These are phyloP conservation scores for Smutsia gigantea DNA, from an alignment of 2,797 vertebrate genomes.

Conservation along the genomic window DNA sequence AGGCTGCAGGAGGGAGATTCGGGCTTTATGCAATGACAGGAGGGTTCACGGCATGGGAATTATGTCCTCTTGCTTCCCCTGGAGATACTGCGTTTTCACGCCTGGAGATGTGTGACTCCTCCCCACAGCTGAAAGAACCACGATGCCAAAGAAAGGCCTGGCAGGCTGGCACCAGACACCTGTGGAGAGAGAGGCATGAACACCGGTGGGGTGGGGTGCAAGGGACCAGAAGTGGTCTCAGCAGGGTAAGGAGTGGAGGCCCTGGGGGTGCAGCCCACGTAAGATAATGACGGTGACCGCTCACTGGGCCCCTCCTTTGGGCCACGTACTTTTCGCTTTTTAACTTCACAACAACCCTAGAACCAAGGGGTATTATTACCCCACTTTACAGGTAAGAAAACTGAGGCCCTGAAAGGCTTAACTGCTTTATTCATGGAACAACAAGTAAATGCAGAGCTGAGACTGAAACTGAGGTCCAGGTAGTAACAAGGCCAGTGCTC, in stretches of 20 bases:
- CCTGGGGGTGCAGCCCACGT: not conserved
- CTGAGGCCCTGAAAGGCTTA: not conserved
- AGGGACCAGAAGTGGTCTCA: not conserved
- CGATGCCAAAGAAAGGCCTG: not conserved
- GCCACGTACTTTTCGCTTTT: not conserved
- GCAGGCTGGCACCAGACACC: not conserved
- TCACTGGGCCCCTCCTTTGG: not conserved
- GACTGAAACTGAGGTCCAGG: not conserved
- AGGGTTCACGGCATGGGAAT: not conserved
- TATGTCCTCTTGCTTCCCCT: not conserved
- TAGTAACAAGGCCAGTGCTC: not conserved
- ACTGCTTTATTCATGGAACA: not conserved
- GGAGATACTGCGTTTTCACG: not conserved
- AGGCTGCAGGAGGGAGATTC: not conserved
- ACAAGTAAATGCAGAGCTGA: not conserved
- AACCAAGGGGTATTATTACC: not conserved
- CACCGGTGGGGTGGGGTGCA: fast-evolving
- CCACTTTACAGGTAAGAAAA: slow-evolving; percentile 19
- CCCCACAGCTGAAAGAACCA: not conserved
- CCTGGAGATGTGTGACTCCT: not conserved
- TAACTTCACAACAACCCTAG: not conserved
- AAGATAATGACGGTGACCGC: not conserved
- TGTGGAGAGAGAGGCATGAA: not conserved
- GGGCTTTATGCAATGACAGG: not conserved
- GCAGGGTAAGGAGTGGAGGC: not conserved